phyloP scores from a whole-genome alignment of 2,888 invertebrate species.

The Hirudinaria manillensis region DNA sequence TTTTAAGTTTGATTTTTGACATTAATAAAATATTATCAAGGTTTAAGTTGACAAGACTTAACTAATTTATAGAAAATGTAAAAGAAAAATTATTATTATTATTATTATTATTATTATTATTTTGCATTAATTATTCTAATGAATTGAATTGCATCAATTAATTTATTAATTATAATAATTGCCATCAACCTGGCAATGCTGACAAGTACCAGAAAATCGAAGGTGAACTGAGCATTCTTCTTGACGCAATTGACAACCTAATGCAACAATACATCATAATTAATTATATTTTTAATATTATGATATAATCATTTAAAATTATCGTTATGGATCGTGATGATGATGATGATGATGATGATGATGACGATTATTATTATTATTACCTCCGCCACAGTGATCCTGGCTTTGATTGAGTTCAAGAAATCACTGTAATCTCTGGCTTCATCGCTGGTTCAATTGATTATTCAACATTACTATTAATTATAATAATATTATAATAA shows the following conservation, averaged over 20 bases:
- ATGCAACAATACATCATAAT: neutral
- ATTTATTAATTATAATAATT: neutral
- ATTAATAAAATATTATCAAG: too few species aligned
- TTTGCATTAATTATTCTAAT: too few species aligned
- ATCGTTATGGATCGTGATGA: neutral
- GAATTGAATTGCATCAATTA: neutral
- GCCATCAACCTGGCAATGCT: constrained; percentile 63
- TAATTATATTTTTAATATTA: neutral
- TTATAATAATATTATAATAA: too few species aligned
- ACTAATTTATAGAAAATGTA: too few species aligned
- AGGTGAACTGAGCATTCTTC: constrained; percentile 66
- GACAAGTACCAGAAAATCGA: constrained; percentile 69
- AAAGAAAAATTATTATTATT: too few species aligned
- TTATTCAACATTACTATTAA: neutral
- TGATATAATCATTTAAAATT: constrained; percentile 4
- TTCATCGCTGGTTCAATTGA: neutral
- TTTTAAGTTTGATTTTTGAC: too few species aligned
- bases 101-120: too few species aligned
- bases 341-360: constrained; percentile 3
- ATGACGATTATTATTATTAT: constrained; percentile 1
- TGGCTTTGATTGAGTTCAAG: constrained; percentile 50
- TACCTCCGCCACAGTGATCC: constrained; percentile 51
- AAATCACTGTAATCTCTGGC: constrained; percentile 45
- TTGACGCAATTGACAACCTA: constrained; percentile 65
- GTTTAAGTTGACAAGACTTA: too few species aligned